phyloP scores from a whole-genome alignment of 2,888 invertebrate genomes.

The Carcina quercana region DNA sequence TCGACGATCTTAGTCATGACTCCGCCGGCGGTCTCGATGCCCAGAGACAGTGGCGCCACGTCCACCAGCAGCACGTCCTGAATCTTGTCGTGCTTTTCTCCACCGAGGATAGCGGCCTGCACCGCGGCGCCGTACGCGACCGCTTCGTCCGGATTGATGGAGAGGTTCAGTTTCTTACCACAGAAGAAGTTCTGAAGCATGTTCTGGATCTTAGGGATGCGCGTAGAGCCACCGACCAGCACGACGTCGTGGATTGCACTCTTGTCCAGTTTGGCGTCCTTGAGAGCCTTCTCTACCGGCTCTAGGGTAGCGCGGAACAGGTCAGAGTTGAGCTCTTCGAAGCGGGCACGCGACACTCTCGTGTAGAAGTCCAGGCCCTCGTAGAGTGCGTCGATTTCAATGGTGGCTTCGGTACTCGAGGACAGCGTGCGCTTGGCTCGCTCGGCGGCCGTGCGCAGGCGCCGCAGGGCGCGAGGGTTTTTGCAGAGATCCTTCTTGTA shows the following conservation, averaged over 20 bases:
- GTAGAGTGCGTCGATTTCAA: conserved; percentile 80
- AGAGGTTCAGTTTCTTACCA: conserved; percentile 77
- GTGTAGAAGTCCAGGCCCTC: conserved; percentile 78
- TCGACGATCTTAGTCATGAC: conserved; percentile 82
- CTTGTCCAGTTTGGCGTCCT: conserved; percentile 83
- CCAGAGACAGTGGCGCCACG: conserved; percentile 74
- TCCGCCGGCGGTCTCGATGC: conserved; percentile 82
- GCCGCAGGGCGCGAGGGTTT: conserved; percentile 76
- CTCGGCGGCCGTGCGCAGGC: conserved; percentile 80
- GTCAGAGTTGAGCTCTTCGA: conserved; percentile 80
- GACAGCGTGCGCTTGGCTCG: conserved; percentile 81
- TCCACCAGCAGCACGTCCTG: conserved; percentile 74
- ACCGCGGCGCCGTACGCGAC: conserved; percentile 82
- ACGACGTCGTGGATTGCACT: conserved; percentile 81
- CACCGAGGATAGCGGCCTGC: conserved; percentile 78
- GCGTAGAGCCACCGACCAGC: conserved; percentile 82
- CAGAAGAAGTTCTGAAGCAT: conserved; percentile 80
- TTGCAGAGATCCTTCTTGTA: conserved; percentile 76
- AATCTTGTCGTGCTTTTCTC: conserved; percentile 79
- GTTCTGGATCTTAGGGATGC: conserved; percentile 82
- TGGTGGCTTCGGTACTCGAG: conserved; percentile 79
- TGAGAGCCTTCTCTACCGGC: conserved; percentile 81
- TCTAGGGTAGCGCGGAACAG: conserved; percentile 78
- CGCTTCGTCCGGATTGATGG: conserved; percentile 83
- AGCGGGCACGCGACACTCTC: conserved; percentile 78